Evolutionary conservation across 2,888 invertebrate genomes (phyloP).

Genomic region (Cataglyphis rosenhaueri): DNA sequence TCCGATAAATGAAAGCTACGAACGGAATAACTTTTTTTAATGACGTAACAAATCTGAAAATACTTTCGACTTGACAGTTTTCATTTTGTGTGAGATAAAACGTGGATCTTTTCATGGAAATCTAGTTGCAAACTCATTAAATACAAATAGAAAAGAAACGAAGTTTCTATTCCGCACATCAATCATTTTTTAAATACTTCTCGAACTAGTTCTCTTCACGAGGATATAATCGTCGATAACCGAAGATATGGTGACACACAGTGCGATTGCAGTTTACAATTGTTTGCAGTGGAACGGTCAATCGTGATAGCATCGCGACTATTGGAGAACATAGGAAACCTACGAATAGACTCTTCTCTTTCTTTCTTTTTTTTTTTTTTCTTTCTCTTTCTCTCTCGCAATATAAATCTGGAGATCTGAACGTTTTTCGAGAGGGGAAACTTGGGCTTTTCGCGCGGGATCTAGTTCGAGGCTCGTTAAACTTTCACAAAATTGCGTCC

Average conservation of each 20-base stretch:
- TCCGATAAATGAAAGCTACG: not conserved
- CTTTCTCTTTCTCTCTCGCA: not conserved
- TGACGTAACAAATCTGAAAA: not conserved
- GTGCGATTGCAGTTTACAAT: slow-evolving; percentile 8
- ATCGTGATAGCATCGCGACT: not conserved
- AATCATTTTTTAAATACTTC: slow-evolving; percentile 29
- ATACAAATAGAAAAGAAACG: not conserved
- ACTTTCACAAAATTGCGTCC: slow-evolving; percentile 48
- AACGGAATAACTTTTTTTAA: slow-evolving; percentile 2
- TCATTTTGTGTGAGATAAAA: not conserved
- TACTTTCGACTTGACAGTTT: not conserved
- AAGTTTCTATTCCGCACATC: not conserved
- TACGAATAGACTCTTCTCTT: slow-evolving; percentile 7
- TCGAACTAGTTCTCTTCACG: slow-evolving; percentile 1
- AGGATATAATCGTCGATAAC: slow-evolving; percentile 24
- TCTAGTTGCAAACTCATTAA: not conserved
- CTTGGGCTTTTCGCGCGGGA: slow-evolving; percentile 23
- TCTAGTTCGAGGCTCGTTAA: slow-evolving; percentile 44
- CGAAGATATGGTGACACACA: not conserved
- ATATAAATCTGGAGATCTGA: slow-evolving; percentile 37
- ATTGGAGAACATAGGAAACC: not conserved
- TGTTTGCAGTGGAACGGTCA: slow-evolving; percentile 23
- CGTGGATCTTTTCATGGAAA: slow-evolving; percentile 6
- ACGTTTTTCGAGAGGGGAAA: slow-evolving; percentile 27
- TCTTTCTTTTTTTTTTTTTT: not conserved